Percentiles rank a stretch among this genome's conserved stretches.
Conservation (phyloP, 1,140 invertebrate species). For the Lethrus apterus region DNA sequence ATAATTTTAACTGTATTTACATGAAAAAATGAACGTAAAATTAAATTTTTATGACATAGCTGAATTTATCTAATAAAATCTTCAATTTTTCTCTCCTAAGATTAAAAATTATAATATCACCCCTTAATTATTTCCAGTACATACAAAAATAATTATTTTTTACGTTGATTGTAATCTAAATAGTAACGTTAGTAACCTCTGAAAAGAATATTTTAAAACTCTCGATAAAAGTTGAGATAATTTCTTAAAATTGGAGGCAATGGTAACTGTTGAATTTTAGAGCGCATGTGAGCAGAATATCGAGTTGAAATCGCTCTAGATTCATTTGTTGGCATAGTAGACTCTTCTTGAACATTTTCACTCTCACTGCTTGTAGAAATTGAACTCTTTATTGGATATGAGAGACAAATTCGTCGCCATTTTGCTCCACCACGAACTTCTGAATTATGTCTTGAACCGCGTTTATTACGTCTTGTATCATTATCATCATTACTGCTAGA, state of each 20-base stretch:
- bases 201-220: constrained; percentile 34
- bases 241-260: constrained; percentile 49
- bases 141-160: background rate
- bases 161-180: too few species aligned
- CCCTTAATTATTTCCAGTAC: too few species aligned
- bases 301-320: constrained; percentile 23
- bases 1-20: too few species aligned
- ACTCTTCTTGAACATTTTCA: constrained; percentile 7
- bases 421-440: constrained; percentile 17
- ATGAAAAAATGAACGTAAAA: too few species aligned
- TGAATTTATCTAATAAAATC: background rate
- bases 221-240: constrained; percentile 49
- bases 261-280: constrained; percentile 48
- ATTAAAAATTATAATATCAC: too few species aligned
- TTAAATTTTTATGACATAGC: background rate
- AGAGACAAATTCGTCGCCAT: constrained; percentile 11
- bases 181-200: too few species aligned
- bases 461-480: constrained; percentile 23
- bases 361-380: constrained; percentile 7
- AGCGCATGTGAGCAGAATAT: constrained; percentile 42
- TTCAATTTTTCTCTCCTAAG: too few species aligned
- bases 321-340: constrained; percentile 1
- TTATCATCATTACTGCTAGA: constrained; percentile 26
- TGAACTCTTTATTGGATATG: constrained; percentile 2
- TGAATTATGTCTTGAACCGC: constrained; percentile 15